Conservation (phyloP, 2,888 invertebrate species). For the Hetaerina titia region DNA sequence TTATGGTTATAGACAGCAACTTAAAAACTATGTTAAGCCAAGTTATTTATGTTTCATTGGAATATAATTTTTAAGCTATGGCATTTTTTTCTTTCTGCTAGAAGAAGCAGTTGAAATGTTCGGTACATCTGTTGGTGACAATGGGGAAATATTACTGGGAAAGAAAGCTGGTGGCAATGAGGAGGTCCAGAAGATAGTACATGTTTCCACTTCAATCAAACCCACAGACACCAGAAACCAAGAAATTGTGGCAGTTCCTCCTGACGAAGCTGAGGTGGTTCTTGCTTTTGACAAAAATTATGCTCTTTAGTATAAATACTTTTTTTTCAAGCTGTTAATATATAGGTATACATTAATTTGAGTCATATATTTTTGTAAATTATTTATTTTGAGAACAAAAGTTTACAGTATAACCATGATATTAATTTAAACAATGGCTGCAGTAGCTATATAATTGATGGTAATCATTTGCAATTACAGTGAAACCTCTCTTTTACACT, state of each 20-base stretch:
- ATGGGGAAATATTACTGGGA: conserved; percentile 72
- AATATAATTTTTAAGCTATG: not conserved
- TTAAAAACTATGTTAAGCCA: not conserved
- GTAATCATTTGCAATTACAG: not conserved
- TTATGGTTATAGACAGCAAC: not conserved
- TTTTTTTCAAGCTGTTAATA: not conserved
- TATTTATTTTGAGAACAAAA: not conserved
- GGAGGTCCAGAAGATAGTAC: not conserved
- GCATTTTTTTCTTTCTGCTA: conserved; percentile 72
- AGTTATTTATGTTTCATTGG: not conserved
- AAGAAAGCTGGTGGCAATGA: conserved; percentile 21
- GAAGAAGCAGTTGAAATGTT: conserved; percentile 78
- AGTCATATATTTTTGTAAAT: not conserved
- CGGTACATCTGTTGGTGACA: conserved; percentile 78
- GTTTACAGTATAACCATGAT: not conserved
- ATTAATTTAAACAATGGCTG: not conserved
- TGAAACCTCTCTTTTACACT: too few relatives aligned
- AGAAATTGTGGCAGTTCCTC: conserved; percentile 24
- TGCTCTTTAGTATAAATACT: not conserved
- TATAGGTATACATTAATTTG: not conserved
- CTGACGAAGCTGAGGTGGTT: conserved; percentile 57
- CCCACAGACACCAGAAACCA: not conserved
- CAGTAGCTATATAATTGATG: not conserved
- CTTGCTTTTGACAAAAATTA: conserved; percentile 42
- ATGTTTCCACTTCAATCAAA: not conserved